phyloP scores from a whole-genome alignment of 2,888 invertebrate species.

The Mythimna ferrago region DNA sequence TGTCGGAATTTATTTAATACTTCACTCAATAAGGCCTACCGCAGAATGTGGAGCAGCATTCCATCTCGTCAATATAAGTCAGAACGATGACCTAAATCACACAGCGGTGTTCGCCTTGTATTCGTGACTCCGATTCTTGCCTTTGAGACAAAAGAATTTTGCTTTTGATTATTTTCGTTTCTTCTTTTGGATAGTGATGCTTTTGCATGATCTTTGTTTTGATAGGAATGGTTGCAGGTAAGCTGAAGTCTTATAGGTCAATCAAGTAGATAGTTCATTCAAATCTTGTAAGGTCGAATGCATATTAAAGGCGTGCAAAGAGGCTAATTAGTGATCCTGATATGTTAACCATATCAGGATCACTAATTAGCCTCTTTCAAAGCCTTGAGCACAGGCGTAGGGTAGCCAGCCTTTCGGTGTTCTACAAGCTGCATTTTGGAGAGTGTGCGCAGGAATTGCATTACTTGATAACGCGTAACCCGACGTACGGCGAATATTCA shows the following conservation, averaged over 20 bases:
- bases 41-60: conserved; percentile 40
- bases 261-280: no score
- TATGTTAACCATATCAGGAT: no score
- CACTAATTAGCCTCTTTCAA: no score
- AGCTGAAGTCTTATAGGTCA: background rate
- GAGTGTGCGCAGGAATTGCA: no score
- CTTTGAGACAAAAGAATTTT: conserved; percentile 34
- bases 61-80: conserved; percentile 49
- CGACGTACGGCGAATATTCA: no score
- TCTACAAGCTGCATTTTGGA: no score
- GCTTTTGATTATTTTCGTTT: conserved; percentile 27
- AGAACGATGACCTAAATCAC: conserved; percentile 39
- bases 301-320: no score
- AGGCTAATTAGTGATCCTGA: no score
- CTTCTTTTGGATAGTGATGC: background rate
- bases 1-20: conserved; percentile 45
- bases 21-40: conserved; percentile 21
- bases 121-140: conserved; percentile 24
- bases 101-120: conserved; percentile 8
- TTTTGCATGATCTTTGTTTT: background rate
- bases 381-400: no score
- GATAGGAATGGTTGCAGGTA: background rate
- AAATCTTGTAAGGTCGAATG: background rate
- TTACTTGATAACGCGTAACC: no score
- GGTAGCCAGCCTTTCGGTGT: no score